phyloP scores from a whole-genome alignment of 2,888 invertebrate genomes.

The Fissipunctia ypsillon region DNA sequence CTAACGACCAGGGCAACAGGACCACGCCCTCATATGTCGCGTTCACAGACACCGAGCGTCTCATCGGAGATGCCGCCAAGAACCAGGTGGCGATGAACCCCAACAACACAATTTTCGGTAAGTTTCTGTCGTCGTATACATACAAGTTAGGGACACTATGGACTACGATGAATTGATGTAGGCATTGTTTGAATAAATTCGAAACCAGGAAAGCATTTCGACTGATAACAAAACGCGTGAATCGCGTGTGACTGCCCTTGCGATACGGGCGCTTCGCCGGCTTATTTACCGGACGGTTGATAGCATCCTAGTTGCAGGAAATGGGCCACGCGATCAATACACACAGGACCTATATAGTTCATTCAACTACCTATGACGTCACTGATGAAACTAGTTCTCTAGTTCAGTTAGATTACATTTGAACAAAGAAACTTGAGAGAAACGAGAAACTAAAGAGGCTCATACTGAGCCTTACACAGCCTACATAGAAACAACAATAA shows the following conservation, averaged over 20 bases:
- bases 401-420: neutral
- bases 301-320: constrained; percentile 39
- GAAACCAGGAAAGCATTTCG: constrained; percentile 5
- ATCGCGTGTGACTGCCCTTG: constrained; percentile 7
- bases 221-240: constrained; percentile 22
- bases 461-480: neutral
- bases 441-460: too few species aligned
- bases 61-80: constrained; percentile 96
- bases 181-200: neutral
- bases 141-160: neutral
- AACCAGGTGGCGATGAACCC: constrained; percentile 97
- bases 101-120: constrained; percentile 96
- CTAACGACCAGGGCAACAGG: constrained; percentile 97
- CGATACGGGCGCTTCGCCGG: neutral
- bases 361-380: constrained; percentile 36
- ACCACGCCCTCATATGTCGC: constrained; percentile 96
- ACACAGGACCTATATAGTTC: constrained; percentile 41
- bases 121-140: constrained; percentile 72
- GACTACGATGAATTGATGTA: neutral
- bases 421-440: constrained; percentile 6
- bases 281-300: constrained; percentile 16
- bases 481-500: constrained; percentile 12
- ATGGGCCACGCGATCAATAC: constrained; percentile 52
- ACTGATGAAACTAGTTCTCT: constrained; percentile 7
- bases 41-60: constrained; percentile 95